A percentile compares a stretch with the other conserved stretches of the same genome.
Evolutionary conservation across 2,113 vertebrate species (phyloP).

Genomic region (Pelodiscus sinensis): DNA sequence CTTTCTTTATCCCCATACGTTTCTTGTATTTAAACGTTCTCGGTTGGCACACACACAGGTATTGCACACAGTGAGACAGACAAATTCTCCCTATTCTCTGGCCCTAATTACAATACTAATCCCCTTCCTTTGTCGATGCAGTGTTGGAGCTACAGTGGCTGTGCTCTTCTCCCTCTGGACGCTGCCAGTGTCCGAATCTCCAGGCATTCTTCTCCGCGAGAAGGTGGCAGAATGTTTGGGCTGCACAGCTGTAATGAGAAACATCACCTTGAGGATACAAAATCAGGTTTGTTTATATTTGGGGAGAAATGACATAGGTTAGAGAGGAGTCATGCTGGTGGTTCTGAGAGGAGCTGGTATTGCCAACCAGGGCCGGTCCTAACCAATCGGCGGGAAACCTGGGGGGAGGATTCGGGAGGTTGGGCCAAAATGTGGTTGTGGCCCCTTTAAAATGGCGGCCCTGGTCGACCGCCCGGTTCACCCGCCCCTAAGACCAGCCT

Average conservation of each 20-base stretch:
- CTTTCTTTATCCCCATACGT: not conserved
- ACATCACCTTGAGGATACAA: not conserved
- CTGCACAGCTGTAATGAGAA: conserved; percentile 22
- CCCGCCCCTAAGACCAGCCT: no score
- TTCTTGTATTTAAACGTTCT: not conserved
- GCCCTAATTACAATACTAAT: not conserved
- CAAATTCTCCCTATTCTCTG: not conserved
- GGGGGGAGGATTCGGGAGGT: no score
- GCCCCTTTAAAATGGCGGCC: no score
- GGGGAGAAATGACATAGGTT: conserved; percentile 8
- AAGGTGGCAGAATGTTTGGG: not conserved
- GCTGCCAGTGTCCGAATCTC: not conserved
- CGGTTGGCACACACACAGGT: not conserved
- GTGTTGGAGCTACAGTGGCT: not conserved
- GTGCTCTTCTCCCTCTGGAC: not conserved
- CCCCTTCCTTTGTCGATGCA: not conserved
- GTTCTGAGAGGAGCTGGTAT: conserved; percentile 44
- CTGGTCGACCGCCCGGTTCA: no score
- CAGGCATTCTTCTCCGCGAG: fast-evolving
- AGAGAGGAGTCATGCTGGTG: conserved; percentile 38
- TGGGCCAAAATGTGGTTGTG: no score
- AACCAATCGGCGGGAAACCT: no score
- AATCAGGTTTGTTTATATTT: conserved; percentile 31
- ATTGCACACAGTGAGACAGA: not conserved
- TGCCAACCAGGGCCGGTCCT: not conserved